A percentile compares a stretch with the other conserved stretches of the same genome.
Evolutionary conservation across 2,888 invertebrate genomes (phyloP).

Genomic region (Psococerastis gibbosa): DNA sequence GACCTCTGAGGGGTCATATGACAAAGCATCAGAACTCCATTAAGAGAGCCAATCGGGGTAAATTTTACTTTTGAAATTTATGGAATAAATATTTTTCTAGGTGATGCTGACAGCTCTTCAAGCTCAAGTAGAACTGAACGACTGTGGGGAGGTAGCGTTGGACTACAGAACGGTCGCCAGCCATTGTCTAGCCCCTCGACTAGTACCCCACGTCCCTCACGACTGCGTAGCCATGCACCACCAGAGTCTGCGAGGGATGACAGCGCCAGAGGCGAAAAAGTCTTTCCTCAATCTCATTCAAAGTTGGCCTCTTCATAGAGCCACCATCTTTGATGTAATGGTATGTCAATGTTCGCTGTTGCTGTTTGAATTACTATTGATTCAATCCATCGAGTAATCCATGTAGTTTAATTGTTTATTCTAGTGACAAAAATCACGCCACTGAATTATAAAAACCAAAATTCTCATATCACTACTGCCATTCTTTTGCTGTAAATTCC

Average conservation of each 20-base stretch:
- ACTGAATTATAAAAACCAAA: not conserved
- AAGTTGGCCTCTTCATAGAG: slow-evolving; percentile 83
- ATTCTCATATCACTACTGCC: slow-evolving; percentile 1
- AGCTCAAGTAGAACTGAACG: slow-evolving; percentile 80
- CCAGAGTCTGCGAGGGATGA: slow-evolving; percentile 73
- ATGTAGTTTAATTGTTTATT: not conserved
- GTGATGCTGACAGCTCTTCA: slow-evolving; percentile 87
- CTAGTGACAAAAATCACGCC: not conserved
- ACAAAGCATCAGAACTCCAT: no score
- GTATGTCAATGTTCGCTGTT: slow-evolving; percentile 37
- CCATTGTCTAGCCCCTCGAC: slow-evolving; percentile 65
- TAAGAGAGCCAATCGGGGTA: no score
- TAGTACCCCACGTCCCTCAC: slow-evolving; percentile 56
- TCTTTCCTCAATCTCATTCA: slow-evolving; percentile 82
- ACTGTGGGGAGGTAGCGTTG: slow-evolving; percentile 46
- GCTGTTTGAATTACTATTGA: slow-evolving; percentile 11
- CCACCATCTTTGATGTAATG: slow-evolving; percentile 89
- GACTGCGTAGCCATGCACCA: slow-evolving; percentile 82
- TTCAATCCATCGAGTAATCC: no score
- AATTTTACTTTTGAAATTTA: no score
- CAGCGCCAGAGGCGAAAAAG: slow-evolving; percentile 71
- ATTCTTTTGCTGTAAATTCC: no score
- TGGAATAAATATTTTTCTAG: slow-evolving; percentile 31
- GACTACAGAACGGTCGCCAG: slow-evolving; percentile 49
- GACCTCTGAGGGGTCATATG: no score